phyloP scores from a whole-genome alignment of 2,797 vertebrate genomes.

The Lagorchestes hirsutus region DNA sequence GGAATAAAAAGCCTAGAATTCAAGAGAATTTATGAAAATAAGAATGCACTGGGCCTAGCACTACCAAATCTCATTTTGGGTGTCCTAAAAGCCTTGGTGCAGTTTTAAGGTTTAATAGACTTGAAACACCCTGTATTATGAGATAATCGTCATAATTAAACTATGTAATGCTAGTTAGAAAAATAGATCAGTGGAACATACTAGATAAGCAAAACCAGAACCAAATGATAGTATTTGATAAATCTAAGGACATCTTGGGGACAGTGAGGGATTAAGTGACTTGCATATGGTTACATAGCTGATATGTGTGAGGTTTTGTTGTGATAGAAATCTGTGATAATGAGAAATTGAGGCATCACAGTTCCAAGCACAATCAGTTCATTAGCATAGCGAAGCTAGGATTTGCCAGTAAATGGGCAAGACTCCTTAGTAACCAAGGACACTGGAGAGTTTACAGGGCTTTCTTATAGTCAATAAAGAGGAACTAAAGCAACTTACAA shows the following conservation, averaged over 20 bases:
- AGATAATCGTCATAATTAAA: not conserved
- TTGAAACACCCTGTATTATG: no score
- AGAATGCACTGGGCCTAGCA: no score
- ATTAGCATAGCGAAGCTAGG: not conserved
- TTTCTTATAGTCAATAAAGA: not conserved
- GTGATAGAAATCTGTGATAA: not conserved
- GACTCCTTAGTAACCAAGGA: not conserved
- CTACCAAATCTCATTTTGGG: no score
- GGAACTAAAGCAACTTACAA: not conserved
- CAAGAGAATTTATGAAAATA: no score
- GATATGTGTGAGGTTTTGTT: not conserved
- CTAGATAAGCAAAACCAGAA: not conserved
- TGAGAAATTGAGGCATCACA: not conserved
- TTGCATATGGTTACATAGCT: not conserved
- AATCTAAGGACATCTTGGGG: not conserved
- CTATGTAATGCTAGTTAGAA: not conserved
- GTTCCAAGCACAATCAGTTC: not conserved
- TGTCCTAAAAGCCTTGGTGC: no score
- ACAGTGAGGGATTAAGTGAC: not conserved
- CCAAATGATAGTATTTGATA: not conserved
- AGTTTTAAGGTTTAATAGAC: no score
- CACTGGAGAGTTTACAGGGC: not conserved
- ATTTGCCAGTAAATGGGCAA: not conserved
- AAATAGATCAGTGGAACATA: not conserved
- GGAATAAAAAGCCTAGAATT: no score